Evolutionary conservation across 1,140 invertebrate species (phyloP), one percentile per base, ranked within the genome.

Genomic region (Octopus bimaculoides): DNA sequence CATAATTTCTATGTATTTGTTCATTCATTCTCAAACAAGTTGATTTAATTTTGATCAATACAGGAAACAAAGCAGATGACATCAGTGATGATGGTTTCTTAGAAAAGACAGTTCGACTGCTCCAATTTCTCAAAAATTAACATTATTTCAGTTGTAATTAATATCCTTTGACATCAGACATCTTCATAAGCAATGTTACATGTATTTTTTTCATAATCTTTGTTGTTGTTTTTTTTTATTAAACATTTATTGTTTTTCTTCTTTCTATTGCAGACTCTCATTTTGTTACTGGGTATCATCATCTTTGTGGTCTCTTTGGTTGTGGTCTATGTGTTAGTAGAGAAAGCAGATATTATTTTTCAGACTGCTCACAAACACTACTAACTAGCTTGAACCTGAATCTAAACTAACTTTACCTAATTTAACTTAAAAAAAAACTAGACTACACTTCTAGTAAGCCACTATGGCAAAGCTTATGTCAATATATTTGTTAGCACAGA

Each of bases 271-370:
- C 85, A 88, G 87, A 83, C 83, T 17, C 69, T 84, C 20, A 87
- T 82, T 17, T 79, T 88, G 17, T 77, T 78, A 52, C 71, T 84
- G n/a, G 87, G 87, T 52, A 66, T 88, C n/a, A 75, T 82, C 17
- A 53, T 87, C 10, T 80, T 86, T 5, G 69, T 87, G 26, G 75
- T 86, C 5, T 85, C 82, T 5, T 75, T 84, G 80, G 71, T 84
- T 20, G 54, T 85, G 20, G 79, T 83, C 10, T 88, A 87, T 78
- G 83, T 85, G 20, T 54, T 87, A 61, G 83, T 82, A 75, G 77
- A 66, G 0, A 84, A 82, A 26, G 82, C 83, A 5, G 84, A 86
- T 71, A 83, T 86, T 53, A 75, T 88, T 55, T 88, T 88, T 77
- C 77, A 56, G 73, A 76, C n/a, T 71, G 54, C 41, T 73, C 26